Conservation (phyloP, 1,140 invertebrate species). For the Plutomurus gul region DNA sequence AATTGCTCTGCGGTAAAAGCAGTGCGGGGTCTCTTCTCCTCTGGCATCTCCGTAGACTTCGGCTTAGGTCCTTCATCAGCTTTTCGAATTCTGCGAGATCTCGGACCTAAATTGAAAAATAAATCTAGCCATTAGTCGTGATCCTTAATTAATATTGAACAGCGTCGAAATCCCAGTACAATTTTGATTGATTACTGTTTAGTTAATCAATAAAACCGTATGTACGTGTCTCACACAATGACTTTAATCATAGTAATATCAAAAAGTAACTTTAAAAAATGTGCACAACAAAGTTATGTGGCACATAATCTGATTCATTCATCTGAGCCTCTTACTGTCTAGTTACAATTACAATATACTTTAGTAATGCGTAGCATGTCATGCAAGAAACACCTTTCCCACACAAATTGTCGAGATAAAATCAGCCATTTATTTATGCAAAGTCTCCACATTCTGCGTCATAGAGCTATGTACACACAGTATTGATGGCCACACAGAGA, state of each 20-base stretch:
- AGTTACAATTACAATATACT: neutral
- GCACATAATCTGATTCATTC: no score
- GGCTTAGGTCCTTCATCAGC: neutral
- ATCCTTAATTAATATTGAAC: no score
- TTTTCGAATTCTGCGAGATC: conserved; percentile 62
- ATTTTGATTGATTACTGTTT: no score
- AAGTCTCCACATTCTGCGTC: no score
- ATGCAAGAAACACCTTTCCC: neutral
- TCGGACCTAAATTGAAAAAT: conserved; percentile 70
- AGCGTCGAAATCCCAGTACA: no score
- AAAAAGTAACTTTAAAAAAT: no score
- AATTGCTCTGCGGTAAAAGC: conserved; percentile 96
- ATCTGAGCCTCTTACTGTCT: no score
- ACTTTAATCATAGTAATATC: neutral
- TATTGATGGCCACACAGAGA: no score
- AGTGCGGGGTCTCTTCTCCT: conserved; percentile 94
- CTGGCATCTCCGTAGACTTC: conserved; percentile 58
- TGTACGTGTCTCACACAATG: neutral
- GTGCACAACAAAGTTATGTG: no score
- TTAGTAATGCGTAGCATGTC: neutral
- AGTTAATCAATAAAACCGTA: neutral
- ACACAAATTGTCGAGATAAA: conserved; percentile 5
- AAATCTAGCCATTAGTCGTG: no score
- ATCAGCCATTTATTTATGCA: conserved; percentile 12
- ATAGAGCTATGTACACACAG: no score